A percentile compares a stretch with the other conserved stretches of the same genome.
These are phyloP conservation scores for Drosophila subquinaria DNA, from an alignment of 2,888 invertebrate genomes.

Conservation along the genomic window DNA sequence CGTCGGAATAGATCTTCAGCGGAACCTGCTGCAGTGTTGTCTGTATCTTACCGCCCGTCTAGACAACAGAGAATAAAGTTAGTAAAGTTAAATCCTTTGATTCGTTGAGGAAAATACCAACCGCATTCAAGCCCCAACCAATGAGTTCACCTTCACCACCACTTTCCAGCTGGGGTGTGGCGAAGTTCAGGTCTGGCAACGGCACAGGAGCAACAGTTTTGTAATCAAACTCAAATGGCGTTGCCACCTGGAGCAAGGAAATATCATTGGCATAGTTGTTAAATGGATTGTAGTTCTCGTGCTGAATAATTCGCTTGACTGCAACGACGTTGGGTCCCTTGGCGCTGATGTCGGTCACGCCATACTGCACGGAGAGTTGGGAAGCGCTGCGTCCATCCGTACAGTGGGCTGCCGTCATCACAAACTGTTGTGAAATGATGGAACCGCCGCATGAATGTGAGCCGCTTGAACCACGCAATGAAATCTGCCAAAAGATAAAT, in stretches of 20 bases:
- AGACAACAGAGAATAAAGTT: no score
- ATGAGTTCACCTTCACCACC: conserved; percentile 71
- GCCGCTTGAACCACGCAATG: conserved; percentile 68
- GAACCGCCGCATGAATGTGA: conserved; percentile 79
- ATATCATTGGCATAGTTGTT: conserved; percentile 84
- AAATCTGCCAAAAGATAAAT: conserved; percentile 47
- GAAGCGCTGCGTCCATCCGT: conserved; percentile 39
- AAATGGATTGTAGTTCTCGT: conserved; percentile 75
- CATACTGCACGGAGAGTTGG: conserved; percentile 73
- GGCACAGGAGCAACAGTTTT: conserved; percentile 71
- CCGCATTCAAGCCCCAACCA: conserved; percentile 84
- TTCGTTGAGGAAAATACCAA: conserved; percentile 36
- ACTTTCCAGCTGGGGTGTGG: conserved; percentile 64
- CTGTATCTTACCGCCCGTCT: conserved; percentile 83
- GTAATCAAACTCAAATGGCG: conserved; percentile 72
- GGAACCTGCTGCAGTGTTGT: conserved; percentile 83
- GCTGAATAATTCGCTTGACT: conserved; percentile 79
- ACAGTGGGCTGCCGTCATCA: conserved; percentile 83
- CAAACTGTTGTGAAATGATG: conserved; percentile 71
- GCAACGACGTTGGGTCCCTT: conserved; percentile 69
- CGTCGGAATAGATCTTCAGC: conserved; percentile 83
- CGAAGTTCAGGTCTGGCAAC: conserved; percentile 69
- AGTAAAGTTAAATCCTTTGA: neutral
- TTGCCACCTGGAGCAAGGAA: conserved; percentile 82
- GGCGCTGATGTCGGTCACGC: conserved; percentile 60